Evolutionary conservation across 2,888 invertebrate species (phyloP).

Genomic region (Oxytorus armatus): DNA sequence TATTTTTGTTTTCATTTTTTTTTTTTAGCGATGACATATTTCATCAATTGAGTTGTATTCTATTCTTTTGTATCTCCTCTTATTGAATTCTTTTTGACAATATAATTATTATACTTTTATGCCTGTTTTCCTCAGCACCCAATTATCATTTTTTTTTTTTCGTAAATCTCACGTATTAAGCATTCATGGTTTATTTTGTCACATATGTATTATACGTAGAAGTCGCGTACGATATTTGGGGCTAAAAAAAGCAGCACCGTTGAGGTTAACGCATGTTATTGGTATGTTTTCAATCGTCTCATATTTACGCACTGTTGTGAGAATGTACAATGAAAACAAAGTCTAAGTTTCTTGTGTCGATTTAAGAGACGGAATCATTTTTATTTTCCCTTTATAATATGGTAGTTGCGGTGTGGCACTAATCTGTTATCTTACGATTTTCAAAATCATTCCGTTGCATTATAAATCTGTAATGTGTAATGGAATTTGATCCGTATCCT

Average conservation of each 20-base stretch:
- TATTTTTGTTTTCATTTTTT: conserved; percentile 63
- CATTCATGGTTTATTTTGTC: conserved; percentile 36
- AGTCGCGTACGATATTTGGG: conserved; percentile 8
- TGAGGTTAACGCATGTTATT: conserved; percentile 22
- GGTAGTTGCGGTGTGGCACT: too few relatives aligned
- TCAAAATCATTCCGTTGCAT: too few relatives aligned
- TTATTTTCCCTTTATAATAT: too few relatives aligned
- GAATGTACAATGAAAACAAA: too few relatives aligned
- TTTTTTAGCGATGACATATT: conserved; percentile 58
- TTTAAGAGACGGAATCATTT: too few relatives aligned
- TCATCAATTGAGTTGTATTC: conserved; percentile 69
- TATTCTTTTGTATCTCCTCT: conserved; percentile 73
- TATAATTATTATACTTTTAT: conserved; percentile 62
- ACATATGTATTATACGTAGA: conserved; percentile 10
- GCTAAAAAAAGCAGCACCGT: neutral
- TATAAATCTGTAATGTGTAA: too few relatives aligned
- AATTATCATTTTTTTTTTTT: conserved; percentile 45
- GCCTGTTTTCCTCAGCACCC: conserved; percentile 66
- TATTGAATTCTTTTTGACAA: conserved; percentile 69
- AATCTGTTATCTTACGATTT: too few relatives aligned
- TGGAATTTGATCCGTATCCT: too few relatives aligned
- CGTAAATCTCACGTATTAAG: conserved; percentile 54
- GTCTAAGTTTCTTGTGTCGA: too few relatives aligned
- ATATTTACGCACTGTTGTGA: neutral
- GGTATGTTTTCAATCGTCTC: conserved; percentile 22